These are phyloP conservation scores for Pheosia tremula DNA, from an alignment of 2,888 invertebrate species.

Conservation along the genomic window DNA sequence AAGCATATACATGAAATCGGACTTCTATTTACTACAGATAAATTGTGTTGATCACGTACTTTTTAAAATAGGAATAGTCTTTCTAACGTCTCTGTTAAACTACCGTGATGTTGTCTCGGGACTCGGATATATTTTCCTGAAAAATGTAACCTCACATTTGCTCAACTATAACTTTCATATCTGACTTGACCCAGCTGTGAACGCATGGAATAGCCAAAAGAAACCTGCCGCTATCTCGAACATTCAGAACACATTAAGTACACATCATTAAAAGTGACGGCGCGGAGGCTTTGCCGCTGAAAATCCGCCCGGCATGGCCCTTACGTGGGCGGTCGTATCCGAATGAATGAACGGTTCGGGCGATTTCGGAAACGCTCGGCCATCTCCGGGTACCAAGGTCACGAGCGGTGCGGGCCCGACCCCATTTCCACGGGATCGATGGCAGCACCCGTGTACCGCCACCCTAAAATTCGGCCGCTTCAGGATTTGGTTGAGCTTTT, in stretches of 20 bases:
- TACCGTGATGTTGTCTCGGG: too few relatives aligned
- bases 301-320: conserved; percentile 42
- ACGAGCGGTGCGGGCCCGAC: conserved; percentile 60
- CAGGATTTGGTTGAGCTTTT: conserved; percentile 66
- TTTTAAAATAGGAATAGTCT: not conserved
- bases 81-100: not conserved
- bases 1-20: not conserved
- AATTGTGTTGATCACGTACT: not conserved
- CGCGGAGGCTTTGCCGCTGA: conserved; percentile 38
- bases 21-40: not conserved
- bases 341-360: conserved; percentile 75
- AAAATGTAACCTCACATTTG: too few relatives aligned
- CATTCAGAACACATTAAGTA: conserved; percentile 38
- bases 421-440: conserved; percentile 80
- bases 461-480: conserved; percentile 64
- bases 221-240: conserved; percentile 14
- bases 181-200: not conserved
- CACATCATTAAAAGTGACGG: conserved; percentile 49
- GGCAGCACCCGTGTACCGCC: conserved; percentile 67
- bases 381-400: conserved; percentile 68
- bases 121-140: too few relatives aligned
- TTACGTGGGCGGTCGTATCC: conserved; percentile 50
- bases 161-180: too few relatives aligned
- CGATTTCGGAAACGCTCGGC: conserved; percentile 65
- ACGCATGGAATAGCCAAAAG: not conserved